Evolutionary conservation across 2,113 vertebrate species (phyloP), one percentile per base, ranked within the genome.

Genomic region (Oophaga pumilio): DNA sequence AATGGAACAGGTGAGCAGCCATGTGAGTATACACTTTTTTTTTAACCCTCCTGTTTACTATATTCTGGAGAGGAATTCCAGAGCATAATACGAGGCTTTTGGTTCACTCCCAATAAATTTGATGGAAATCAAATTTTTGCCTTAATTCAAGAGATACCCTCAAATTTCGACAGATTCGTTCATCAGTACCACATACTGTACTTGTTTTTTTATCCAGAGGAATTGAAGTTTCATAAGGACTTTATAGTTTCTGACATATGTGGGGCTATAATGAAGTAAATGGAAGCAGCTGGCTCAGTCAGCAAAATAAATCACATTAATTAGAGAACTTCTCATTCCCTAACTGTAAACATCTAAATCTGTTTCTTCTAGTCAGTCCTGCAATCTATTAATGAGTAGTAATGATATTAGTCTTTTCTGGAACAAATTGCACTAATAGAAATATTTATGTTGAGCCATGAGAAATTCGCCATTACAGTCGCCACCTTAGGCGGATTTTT

Each of bases 351-450:
- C 71, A 74, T 74, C 43, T 74, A 74, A 74, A 74, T 74, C 71
- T 74, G 43, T 50, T 74, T 74, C 71, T 74, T 74, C 71, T 20
- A 49, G 33, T 74, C 71, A 50, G 18, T 22, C 22, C 71, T 74
- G 71, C 33, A 74, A 74, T 74, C 71, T 74, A 74, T 74, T 74
- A 74, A 74, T 74, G 71, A 74, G 71, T 74, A 22, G 71, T 74
- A 18, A 74, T 74, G 71, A 74, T 74, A 74, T 74, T 74, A 74
- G 71, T 74, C 71, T 74, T 74, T 74, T 74, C 49, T 74, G 71
- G 71, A 50, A 74, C 71, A 74, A 74, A 74, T 74, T 74, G 50
- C 43, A 50, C 71, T 74, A 74, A 74, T 74, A 74, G 71, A 74
- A 74, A 74, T 74, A 74, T 74, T 74, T 74, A 74, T 49, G 71